Conservation (phyloP, 2,888 invertebrate species). For the Epistrophella euchroma region DNA sequence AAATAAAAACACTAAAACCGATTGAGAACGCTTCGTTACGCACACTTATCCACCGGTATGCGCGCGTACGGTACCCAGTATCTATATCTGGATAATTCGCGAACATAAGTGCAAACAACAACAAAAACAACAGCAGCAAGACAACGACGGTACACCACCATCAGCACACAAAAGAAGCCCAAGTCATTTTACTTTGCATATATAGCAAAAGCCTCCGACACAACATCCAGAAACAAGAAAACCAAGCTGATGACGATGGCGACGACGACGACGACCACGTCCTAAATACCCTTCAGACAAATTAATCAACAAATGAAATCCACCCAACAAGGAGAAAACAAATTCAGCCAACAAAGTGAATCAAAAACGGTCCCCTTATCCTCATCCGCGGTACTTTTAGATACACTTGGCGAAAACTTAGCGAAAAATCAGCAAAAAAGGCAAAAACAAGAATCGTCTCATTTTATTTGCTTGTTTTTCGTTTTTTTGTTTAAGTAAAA, state of each 20-base stretch:
- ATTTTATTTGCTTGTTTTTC: slow-evolving; percentile 31
- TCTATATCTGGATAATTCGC: slow-evolving; percentile 74
- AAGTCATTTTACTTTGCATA: slow-evolving; percentile 63
- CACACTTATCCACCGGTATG: slow-evolving; percentile 70
- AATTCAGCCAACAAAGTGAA: slow-evolving; percentile 56
- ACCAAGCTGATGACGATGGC: slow-evolving; percentile 56
- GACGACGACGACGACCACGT: slow-evolving; percentile 68
- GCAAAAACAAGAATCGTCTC: slow-evolving; percentile 48
- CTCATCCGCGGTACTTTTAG: slow-evolving; percentile 43
- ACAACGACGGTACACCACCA: slow-evolving; percentile 67
- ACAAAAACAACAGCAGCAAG: slow-evolving; percentile 8
- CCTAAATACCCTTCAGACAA: slow-evolving; percentile 76
- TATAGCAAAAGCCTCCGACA: slow-evolving; percentile 38
- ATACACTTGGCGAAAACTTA: slow-evolving; percentile 54
- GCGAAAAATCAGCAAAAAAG: slow-evolving; percentile 54
- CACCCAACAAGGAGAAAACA: slow-evolving; percentile 68
- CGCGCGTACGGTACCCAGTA: slow-evolving; percentile 66
- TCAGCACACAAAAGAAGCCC: slow-evolving; percentile 41
- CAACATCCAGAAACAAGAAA: slow-evolving; percentile 59
- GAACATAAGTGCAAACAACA: slow-evolving; percentile 74
- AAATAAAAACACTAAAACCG: slow-evolving; percentile 38
- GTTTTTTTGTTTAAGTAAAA: slow-evolving; percentile 7
- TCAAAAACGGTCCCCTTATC: slow-evolving; percentile 63
- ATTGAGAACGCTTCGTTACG: slow-evolving; percentile 74
- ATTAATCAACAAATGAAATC: slow-evolving; percentile 75